Percentiles rank a stretch among this genome's conserved stretches.
Evolutionary conservation across 2,888 invertebrate genomes (phyloP).

Genomic region (Drosophila tanythrix): DNA sequence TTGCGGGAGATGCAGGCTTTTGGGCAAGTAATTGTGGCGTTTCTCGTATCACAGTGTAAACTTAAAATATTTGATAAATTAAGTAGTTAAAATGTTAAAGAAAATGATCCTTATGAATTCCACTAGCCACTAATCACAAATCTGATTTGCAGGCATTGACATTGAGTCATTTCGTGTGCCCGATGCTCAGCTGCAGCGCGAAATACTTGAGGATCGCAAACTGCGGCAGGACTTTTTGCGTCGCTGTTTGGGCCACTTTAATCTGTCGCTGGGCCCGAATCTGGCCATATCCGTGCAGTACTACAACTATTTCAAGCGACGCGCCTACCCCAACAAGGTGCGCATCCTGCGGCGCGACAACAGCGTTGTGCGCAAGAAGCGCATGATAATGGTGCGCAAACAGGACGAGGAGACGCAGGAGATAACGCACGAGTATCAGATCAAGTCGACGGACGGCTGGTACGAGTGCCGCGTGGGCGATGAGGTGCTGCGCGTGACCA

Average conservation of each 20-base stretch:
- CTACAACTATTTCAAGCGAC: conserved; percentile 85
- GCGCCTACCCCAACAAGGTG: conserved; percentile 84
- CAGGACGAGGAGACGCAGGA: conserved; percentile 83
- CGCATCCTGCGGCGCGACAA: conserved; percentile 86
- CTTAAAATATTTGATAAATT: not conserved
- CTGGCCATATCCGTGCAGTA: conserved; percentile 88
- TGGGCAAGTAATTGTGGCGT: too few relatives aligned
- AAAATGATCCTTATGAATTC: not conserved
- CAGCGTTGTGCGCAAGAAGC: conserved; percentile 85
- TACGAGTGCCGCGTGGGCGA: conserved; percentile 74
- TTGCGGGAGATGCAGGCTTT: too few relatives aligned
- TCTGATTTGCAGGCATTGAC: conserved; percentile 82
- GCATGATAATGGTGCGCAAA: conserved; percentile 79
- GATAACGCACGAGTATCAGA: conserved; percentile 66
- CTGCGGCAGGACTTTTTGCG: conserved; percentile 88
- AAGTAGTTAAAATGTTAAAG: not conserved
- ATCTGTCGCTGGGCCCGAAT: conserved; percentile 87
- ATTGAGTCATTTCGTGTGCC: conserved; percentile 85
- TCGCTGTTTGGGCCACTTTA: conserved; percentile 87
- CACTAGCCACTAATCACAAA: not conserved
- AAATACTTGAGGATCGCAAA: conserved; percentile 85
- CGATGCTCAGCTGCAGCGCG: conserved; percentile 83
- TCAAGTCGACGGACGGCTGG: conserved; percentile 76
- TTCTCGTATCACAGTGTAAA: too few relatives aligned
- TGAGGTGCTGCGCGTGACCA: conserved; percentile 85